Percentiles rank a stretch among this genome's conserved stretches.
phyloP scores from a whole-genome alignment of 2,113 vertebrate species.

The Megaleporinus macrocephalus region DNA sequence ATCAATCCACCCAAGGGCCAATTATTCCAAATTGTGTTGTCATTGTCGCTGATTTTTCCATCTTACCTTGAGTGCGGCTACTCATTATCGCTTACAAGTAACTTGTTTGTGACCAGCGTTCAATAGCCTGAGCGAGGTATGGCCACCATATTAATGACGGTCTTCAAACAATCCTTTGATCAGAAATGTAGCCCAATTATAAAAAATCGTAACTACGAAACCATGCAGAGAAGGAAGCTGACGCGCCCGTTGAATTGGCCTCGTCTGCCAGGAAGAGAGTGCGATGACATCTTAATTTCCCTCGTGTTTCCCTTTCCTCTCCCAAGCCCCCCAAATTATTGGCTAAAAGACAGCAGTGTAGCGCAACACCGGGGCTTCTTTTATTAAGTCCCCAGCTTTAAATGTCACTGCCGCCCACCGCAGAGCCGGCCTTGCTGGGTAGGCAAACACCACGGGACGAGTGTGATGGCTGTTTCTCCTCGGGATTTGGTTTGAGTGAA shows the following conservation, averaged over 20 bases:
- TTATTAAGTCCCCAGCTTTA: slow-evolving; percentile 59
- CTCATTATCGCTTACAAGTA: slow-evolving; percentile 45
- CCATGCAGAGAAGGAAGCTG: not conserved
- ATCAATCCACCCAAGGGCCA: slow-evolving; percentile 46
- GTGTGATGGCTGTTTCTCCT: not conserved
- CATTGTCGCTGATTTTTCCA: slow-evolving; percentile 25
- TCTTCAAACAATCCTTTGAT: slow-evolving; percentile 10
- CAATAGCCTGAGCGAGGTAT: slow-evolving; percentile 12
- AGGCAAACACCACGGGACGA: slow-evolving; percentile 35
- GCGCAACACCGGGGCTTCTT: slow-evolving; percentile 27
- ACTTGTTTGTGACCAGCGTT: slow-evolving; percentile 5
- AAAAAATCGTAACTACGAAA: not conserved
- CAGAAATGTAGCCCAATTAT: not conserved
- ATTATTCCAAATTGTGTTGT: slow-evolving; percentile 54
- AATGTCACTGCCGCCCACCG: slow-evolving; percentile 58
- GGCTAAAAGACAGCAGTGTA: slow-evolving; percentile 15
- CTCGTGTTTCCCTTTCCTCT: slow-evolving; percentile 32
- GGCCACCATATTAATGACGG: not conserved
- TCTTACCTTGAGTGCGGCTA: slow-evolving; percentile 23
- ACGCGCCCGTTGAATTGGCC: not conserved
- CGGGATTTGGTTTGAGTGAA: slow-evolving; percentile 23
- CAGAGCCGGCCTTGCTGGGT: slow-evolving; percentile 22
- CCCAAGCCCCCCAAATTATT: slow-evolving; percentile 39
- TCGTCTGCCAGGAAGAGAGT: not conserved
- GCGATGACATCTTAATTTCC: slow-evolving; percentile 55